A percentile compares a stretch with the other conserved stretches of the same genome.
These are phyloP conservation scores for Rotaria socialis DNA, from an alignment of 2,888 invertebrate species.

Conservation along the genomic window DNA sequence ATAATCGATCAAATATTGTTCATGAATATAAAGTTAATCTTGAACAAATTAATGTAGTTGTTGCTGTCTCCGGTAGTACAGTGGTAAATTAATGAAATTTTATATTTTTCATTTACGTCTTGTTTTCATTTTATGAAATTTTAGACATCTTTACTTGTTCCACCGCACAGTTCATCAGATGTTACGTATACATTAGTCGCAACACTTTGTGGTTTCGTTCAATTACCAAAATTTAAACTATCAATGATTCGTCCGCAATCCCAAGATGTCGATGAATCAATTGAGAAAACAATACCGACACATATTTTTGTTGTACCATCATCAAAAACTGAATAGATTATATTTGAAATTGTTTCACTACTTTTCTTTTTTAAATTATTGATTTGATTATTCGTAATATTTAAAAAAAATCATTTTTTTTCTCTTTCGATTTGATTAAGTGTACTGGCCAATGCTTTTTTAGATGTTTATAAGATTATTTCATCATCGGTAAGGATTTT, in stretches of 20 bases:
- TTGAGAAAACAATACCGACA: conserved; percentile 11
- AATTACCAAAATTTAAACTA: conserved; percentile 19
- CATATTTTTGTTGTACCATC: conserved; percentile 21
- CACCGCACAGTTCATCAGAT: conserved; percentile 28
- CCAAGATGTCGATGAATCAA: conserved; percentile 22
- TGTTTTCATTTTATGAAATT: background rate
- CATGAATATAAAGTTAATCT: conserved; percentile 29
- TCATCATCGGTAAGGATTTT: background rate
- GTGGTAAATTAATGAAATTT: background rate
- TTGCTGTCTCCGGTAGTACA: conserved; percentile 12
- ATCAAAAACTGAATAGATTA: background rate
- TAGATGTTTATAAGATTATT: background rate
- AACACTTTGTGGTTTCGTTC: conserved; percentile 24
- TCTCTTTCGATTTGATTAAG: background rate
- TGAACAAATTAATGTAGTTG: conserved; percentile 11
- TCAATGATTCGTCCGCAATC: conserved; percentile 22
- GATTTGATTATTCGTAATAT: conserved; percentile 21
- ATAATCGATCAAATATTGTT: conserved; percentile 23
- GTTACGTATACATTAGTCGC: conserved; percentile 26
- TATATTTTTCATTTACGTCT: background rate
- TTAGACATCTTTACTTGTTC: conserved; percentile 14
- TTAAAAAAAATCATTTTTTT: background rate
- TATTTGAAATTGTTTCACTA: background rate
- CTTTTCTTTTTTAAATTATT: background rate
- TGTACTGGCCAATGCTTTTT: background rate